These are phyloP conservation scores for Cancer borealis DNA, from an alignment of 2,888 invertebrate genomes.

Conservation along the genomic window DNA sequence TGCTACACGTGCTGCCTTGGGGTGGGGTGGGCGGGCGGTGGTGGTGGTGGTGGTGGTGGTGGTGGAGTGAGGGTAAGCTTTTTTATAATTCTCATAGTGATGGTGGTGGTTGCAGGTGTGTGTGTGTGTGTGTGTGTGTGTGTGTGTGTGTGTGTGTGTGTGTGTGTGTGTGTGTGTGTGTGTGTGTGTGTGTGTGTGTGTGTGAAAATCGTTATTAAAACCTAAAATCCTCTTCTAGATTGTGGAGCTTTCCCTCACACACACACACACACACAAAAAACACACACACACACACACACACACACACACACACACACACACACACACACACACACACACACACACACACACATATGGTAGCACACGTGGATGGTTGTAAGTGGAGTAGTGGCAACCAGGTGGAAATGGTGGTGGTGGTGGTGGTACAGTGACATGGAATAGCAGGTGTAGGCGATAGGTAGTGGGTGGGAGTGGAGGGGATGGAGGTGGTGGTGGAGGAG, in stretches of 20 bases:
- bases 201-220: neutral
- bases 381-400: neutral
- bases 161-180: conserved; percentile 13
- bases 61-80: too few species aligned
- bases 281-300: conserved; percentile 39
- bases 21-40: too few species aligned
- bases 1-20: neutral
- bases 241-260: neutral
- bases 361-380: neutral
- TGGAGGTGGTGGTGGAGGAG: neutral
- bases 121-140: conserved; percentile 37
- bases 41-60: neutral
- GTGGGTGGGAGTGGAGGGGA: neutral
- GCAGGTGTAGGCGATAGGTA: neutral
- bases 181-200: neutral
- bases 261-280: conserved; percentile 52
- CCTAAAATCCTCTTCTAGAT: neutral
- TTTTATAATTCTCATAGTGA: neutral
- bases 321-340: conserved; percentile 31
- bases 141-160: neutral
- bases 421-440: neutral
- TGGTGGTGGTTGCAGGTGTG: neutral
- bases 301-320: conserved; percentile 41
- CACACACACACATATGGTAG: neutral
- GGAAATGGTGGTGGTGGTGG: neutral